Percentiles rank a stretch among this genome's conserved stretches.
Conservation (phyloP, 2,113 vertebrate species). For the Odocoileus virginianus region DNA sequence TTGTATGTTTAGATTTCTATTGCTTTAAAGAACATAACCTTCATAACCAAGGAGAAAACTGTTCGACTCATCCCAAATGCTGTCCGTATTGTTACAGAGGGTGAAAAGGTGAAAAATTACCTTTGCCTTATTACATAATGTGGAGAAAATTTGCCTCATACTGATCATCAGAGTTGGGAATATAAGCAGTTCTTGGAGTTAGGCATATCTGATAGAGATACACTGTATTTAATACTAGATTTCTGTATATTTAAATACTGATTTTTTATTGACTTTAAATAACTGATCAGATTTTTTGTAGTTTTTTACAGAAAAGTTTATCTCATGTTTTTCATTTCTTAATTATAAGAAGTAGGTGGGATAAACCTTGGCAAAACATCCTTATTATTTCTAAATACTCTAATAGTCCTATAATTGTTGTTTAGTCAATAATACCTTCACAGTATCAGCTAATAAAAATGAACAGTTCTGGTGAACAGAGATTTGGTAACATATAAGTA, state of each 20-base stretch:
- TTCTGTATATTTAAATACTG: not conserved
- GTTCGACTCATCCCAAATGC: slow-evolving; percentile 94
- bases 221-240: not conserved
- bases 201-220: not conserved
- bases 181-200: not conserved
- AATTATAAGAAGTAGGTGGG: not conserved
- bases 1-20: slow-evolving; percentile 85
- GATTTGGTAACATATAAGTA: not conserved
- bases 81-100: slow-evolving; percentile 88
- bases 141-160: not conserved
- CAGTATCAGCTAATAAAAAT: not conserved
- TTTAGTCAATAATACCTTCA: not conserved
- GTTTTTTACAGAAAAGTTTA: slow-evolving; percentile 22
- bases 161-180: not conserved
- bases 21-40: slow-evolving; percentile 86
- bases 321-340: not conserved
- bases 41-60: slow-evolving; percentile 92
- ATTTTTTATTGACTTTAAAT: not conserved
- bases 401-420: not conserved
- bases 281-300: not conserved
- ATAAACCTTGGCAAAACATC: not conserved
- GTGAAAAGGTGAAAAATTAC: slow-evolving; percentile 87
- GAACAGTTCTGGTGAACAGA: not conserved
- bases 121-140: not conserved
- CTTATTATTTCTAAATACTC: slow-evolving; percentile 11